Base-by-base conservation (phyloP, 2,888 invertebrate species). In the Busseola fusca region DNA sequence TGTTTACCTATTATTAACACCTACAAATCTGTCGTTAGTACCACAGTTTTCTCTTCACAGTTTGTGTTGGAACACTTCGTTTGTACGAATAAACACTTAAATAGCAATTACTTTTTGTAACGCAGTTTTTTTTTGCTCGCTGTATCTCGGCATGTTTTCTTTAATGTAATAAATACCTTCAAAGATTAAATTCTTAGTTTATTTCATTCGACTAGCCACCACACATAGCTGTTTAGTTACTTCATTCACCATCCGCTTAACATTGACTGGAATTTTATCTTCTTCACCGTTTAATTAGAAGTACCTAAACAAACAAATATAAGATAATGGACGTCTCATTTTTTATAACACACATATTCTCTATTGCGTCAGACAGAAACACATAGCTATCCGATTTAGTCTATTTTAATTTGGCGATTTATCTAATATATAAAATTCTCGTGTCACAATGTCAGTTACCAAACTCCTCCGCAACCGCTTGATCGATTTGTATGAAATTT, bases 1-100 rank as follows among this genome's bases (percentile, higher is more conserved):
- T 90, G 86, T 87, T 88, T 87, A 86, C 83, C 86, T 88, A 88
- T 87, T 87, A 87, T 88, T 87, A 88, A 85, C 83, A 85, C 85
- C 81, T 84, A 87, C 82, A 84, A 83, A 80, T 82, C 83, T 87
- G 84, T 88, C 86, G 84, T 86, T 87, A 86, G 80, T 83, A 80
- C 74, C 70, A 76, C 80, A 67, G 77, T 78, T 84, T 69, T 82
- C 80, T 74, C 74, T 77, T 73, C 59, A 74, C 77, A 69, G 76
- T 74, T 79, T 74, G 72, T 66, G 65, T 78, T 73, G 37, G 27
- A 68, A 25, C 59, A 45, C 45, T 66, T 40, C 57, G 56, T 64
- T 66, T 34, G 40, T 67, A 52, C 50, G 56, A 69, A 68, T 64
- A 75, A 62, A 59, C 45, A 76, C 50, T 74, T 62, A 66, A 18